phyloP scores from a whole-genome alignment of 2,888 invertebrate genomes.

The Cecidostiba fungosa region DNA sequence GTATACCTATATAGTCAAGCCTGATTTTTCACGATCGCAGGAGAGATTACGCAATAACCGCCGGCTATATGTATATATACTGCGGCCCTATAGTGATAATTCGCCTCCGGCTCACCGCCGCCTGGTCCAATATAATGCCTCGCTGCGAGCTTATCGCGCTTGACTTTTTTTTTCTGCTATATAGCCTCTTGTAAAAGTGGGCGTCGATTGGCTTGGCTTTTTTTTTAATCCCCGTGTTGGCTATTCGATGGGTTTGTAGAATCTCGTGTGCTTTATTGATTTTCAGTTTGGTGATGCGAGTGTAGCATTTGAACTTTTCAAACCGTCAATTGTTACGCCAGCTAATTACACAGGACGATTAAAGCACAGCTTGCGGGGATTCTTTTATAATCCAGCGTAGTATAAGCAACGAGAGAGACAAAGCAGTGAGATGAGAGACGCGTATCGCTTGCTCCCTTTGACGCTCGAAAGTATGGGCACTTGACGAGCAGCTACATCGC shows the following conservation, averaged over 20 bases:
- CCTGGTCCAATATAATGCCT: background rate
- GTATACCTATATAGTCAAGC: background rate
- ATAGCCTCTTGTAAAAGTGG: background rate
- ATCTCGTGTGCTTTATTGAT: background rate
- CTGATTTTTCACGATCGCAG: background rate
- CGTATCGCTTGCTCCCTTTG: conserved; percentile 13
- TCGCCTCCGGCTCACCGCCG: background rate
- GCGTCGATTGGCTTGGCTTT: conserved; percentile 3
- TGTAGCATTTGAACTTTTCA: too few relatives aligned
- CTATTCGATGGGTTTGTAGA: background rate
- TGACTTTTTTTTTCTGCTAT: background rate
- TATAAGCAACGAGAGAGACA: background rate
- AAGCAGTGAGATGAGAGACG: background rate
- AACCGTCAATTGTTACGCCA: background rate
- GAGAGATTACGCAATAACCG: background rate
- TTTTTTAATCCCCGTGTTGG: background rate
- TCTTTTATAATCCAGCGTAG: background rate
- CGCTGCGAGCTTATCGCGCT: background rate
- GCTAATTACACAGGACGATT: conserved; percentile 32
- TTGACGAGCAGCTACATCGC: background rate
- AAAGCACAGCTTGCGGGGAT: background rate
- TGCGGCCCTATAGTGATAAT: background rate
- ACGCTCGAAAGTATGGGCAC: background rate
- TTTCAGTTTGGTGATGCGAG: background rate
- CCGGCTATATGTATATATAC: background rate